A percentile compares a stretch with the other conserved stretches of the same genome.
These are phyloP conservation scores for Loriculus beryllinus DNA, from an alignment of 2,797 vertebrate genomes.

Conservation along the genomic window DNA sequence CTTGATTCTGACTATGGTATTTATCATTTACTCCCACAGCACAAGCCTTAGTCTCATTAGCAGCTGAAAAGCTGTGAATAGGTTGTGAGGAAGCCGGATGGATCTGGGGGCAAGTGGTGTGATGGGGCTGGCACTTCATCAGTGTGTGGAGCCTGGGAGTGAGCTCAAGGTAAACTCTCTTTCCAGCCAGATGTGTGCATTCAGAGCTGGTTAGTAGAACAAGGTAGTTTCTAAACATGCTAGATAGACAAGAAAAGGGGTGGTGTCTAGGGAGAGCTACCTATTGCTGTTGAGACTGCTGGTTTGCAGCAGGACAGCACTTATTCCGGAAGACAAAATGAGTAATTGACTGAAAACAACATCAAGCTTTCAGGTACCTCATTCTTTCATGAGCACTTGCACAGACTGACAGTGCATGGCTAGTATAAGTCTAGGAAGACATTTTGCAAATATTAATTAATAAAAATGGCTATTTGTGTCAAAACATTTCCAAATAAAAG, in stretches of 20 bases:
- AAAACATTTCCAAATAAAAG: neutral
- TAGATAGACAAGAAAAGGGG: neutral
- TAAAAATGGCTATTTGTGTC: neutral
- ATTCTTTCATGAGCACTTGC: too few relatives aligned
- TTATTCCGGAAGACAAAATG: neutral
- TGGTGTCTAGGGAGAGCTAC: neutral
- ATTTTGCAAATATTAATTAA: neutral
- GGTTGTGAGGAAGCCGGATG: rapidly evolving
- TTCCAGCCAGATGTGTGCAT: neutral
- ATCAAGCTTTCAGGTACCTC: rapidly evolving
- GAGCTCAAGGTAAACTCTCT: rapidly evolving
- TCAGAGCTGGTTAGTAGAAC: rapidly evolving
- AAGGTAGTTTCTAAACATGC: neutral
- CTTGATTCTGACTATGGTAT: neutral
- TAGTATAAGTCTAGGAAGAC: neutral
- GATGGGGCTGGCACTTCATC: neutral
- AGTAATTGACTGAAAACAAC: rapidly evolving
- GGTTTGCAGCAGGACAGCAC: neutral
- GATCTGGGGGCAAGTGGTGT: neutral
- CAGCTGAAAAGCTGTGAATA: rapidly evolving
- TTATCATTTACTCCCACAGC: rapidly evolving
- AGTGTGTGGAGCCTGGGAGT: rapidly evolving
- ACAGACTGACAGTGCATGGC: rapidly evolving
- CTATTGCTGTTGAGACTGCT: neutral
- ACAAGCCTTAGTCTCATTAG: neutral